A percentile compares a stretch with the other conserved stretches of the same genome.
These are phyloP conservation scores for Aradophagus sp. DNA, from an alignment of 1,140 invertebrate genomes.

Conservation along the genomic window DNA sequence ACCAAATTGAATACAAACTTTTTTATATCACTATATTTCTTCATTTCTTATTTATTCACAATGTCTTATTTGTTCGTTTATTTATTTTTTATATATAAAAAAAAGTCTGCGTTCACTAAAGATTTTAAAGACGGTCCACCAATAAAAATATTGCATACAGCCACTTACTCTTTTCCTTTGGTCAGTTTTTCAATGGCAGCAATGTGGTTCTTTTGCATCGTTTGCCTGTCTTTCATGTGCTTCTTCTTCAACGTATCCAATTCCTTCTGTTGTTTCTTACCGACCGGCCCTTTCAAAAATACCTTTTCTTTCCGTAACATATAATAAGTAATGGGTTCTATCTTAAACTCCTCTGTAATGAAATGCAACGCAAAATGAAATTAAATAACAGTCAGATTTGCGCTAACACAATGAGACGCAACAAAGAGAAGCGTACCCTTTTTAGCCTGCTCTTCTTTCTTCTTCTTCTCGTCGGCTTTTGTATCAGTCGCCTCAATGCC, in stretches of 20 bases:
- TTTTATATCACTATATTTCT: no score
- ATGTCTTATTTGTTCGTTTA: no score
- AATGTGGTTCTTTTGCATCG: conserved; percentile 95
- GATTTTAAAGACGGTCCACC: no score
- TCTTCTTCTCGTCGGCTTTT: conserved; percentile 70
- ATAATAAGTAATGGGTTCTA: conserved; percentile 94
- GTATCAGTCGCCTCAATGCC: conserved; percentile 72
- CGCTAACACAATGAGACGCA: conserved; percentile 21
- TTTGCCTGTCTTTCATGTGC: conserved; percentile 92
- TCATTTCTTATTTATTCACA: no score
- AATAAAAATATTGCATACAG: no score
- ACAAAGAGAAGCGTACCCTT: conserved; percentile 33
- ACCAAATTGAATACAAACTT: no score
- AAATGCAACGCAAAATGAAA: not conserved
- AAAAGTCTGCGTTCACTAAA: no score
- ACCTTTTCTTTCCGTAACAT: conserved; percentile 91
- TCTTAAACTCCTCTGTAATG: conserved; percentile 77
- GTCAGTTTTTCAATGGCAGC: conserved; percentile 93
- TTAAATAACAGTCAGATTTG: not conserved
- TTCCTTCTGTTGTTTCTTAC: conserved; percentile 97
- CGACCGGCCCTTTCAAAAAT: conserved; percentile 83
- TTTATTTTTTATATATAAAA: no score
- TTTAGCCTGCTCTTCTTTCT: conserved; percentile 68
- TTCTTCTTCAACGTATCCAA: conserved; percentile 92
- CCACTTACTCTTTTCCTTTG: conserved; percentile 89